A percentile compares a stretch with the other conserved stretches of the same genome.
Conservation (phyloP, 2,888 invertebrate species). For the Scelioninae gen. 2 region DNA sequence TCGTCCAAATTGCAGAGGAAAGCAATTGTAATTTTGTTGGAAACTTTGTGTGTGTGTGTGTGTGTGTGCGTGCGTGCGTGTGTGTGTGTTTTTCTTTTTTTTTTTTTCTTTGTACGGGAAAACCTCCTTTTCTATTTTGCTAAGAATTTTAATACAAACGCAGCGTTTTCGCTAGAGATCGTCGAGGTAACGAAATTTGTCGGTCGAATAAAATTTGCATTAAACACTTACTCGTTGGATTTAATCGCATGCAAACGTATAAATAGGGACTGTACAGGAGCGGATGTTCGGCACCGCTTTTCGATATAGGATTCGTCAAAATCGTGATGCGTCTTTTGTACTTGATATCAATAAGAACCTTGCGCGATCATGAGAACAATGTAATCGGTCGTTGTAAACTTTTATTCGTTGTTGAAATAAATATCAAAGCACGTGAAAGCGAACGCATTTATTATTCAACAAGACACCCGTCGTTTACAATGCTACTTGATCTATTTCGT, state of each 20-base stretch:
- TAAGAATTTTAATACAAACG: constrained; percentile 29
- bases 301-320: constrained; percentile 23
- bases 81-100: constrained; percentile 5
- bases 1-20: constrained; percentile 19
- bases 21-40: constrained; percentile 8
- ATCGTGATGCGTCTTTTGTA: constrained; percentile 46
- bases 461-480: too few relatives aligned
- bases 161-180: constrained; percentile 4
- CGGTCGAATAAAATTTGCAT: constrained; percentile 9
- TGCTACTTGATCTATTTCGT: too few relatives aligned
- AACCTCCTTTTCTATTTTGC: constrained; percentile 33
- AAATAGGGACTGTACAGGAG: constrained; percentile 30
- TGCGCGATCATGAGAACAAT: constrained; percentile 44
- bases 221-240: too few relatives aligned
- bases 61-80: too few relatives aligned
- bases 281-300: constrained; percentile 1
- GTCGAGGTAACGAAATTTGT: neutral
- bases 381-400: constrained; percentile 59
- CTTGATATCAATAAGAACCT: constrained; percentile 38
- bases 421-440: constrained; percentile 49
- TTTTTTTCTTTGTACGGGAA: constrained; percentile 26
- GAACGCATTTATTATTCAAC: constrained; percentile 3
- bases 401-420: constrained; percentile 60
- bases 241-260: constrained; percentile 17
- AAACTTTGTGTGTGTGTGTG: too few relatives aligned